Base-by-base conservation (phyloP, 1,140 invertebrate genomes). In the Dinothrombium tinctorium region DNA sequence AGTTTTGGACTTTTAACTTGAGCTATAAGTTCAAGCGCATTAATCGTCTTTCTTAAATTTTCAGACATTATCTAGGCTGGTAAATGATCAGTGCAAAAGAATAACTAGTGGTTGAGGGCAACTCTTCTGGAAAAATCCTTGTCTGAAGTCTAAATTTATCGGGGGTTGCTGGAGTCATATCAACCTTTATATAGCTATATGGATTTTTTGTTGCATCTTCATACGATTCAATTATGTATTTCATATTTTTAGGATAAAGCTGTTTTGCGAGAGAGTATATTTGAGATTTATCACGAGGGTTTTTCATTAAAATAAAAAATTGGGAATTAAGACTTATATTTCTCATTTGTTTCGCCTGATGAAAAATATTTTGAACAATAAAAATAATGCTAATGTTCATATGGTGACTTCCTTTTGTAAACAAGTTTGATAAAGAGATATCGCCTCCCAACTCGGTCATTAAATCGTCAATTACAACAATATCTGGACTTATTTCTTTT, bases 311-410 rank as follows among this genome's bases (percentile, higher is more conserved):
- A 31, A 58, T 50, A 28, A 59, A 51, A 46, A 57, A 57, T 45
- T 53, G 52, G n/a, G 53, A 47, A 47, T 58, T 58, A 7, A 59
- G 37, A 8, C 51, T 56, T 22, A 58, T 57, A 41, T 58, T 55
- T 35, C 55, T 42, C 33, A 56, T 52, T 0, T 53, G 51, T 46
- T 48, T 51, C 8, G 55, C 56, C 49, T 58, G 53, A 50, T 60
- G 53, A 50, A 59, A 57, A 37, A 59, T 31, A 47, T 59, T 59
- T 51, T 59, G 57, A 22, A 57, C 56, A 37, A 59, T 55, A 37
- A 53, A 60, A 48, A 61, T 56, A 21, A 58, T 56, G 47, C 52
- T 58, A 15, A 60, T 39, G 41, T 60, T 60, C 44, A 51, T 42
- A 43, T 56, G 51, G 50, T 60, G 53, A 48, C 49, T 53, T 0